A percentile compares a stretch with the other conserved stretches of the same genome.
phyloP scores from a whole-genome alignment of 2,888 invertebrate genomes.

The Amphiduros pacificus region DNA sequence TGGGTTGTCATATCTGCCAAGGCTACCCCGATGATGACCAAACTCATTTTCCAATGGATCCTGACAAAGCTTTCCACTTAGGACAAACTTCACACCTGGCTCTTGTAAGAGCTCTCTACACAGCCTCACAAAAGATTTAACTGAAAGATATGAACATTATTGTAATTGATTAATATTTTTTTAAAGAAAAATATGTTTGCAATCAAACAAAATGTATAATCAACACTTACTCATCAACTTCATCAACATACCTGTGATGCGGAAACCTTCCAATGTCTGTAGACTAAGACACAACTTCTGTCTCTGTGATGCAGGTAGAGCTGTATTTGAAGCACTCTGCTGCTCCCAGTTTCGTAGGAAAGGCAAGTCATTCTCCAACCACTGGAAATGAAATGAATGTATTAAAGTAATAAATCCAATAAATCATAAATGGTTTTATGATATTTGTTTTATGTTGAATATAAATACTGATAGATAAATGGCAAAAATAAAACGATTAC shows the following conservation, averaged over 20 bases:
- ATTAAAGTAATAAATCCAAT: too few species aligned
- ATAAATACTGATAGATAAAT: too few species aligned
- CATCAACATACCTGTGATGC: neutral
- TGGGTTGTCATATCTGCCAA: too few species aligned
- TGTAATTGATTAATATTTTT: too few species aligned
- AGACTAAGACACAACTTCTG: neutral
- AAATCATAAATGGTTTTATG: too few species aligned
- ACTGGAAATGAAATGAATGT: too few species aligned
- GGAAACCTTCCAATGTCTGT: neutral
- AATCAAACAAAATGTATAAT: too few species aligned
- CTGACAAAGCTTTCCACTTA: neutral
- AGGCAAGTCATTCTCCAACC: neutral
- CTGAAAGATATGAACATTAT: neutral
- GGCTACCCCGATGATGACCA: too few species aligned
- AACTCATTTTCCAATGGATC: neutral
- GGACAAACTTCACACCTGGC: neutral
- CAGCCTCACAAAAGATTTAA: neutral
- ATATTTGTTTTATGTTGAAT: too few species aligned
- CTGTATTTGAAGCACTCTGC: neutral
- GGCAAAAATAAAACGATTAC: too few species aligned
- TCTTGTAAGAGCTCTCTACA: neutral
- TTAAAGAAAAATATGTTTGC: too few species aligned
- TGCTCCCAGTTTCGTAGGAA: neutral
- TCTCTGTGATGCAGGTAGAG: neutral
- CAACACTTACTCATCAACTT: too few species aligned